Evolutionary conservation across 2,888 invertebrate genomes (phyloP), one percentile per base, ranked within the genome.

Genomic region (Drosophila fulvimacula): DNA sequence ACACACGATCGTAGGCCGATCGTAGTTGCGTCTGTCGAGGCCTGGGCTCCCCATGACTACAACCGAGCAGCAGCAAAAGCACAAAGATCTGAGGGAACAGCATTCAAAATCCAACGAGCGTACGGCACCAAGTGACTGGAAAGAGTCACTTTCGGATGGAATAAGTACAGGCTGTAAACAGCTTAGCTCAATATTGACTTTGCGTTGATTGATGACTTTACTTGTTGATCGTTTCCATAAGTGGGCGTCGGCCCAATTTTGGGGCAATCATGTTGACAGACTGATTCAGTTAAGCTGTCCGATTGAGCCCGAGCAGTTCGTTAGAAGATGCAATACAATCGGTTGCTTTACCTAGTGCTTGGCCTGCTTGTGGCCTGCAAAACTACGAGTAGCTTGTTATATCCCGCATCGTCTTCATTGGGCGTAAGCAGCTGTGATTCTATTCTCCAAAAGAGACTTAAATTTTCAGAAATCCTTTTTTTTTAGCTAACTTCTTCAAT

Each of bases 401-500:
- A 74, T 59, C 88, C 89, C 9, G 63, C 75, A 0, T 84, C 90
- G 0, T 75, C 77, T 5, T 72, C 75, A 0, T 34, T 90, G 19
- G 80, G 85, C 30, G 90, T 90, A 72, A 75, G 83, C 30, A 30
- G 7, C n/a, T 51, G 15, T 1, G 34, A 19, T 15, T 15, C 0
- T 2, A 9, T 2, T 15, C 34, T 7, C 34, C 27, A n/a, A 15
- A 4, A 3, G 11, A n/a, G 10, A 27, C 11, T 27, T 46, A 1
- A 24, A 19, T 13, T 15, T 32, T 3, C 3, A 32, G 7, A 19
- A 13, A 7, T 32, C 4, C 21, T 5, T 15, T 21, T 3, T 7
- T 0, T 21, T 11, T 52, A 92, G 92, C 69, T 92, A 0, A 90
- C 91, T 0, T 77, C 87, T 6, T 92, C 93, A 0, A 73, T 92